A percentile compares a stretch with the other conserved stretches of the same genome.
Conservation (phyloP, 2,113 vertebrate species). For the Chlorocebus sabaeus region DNA sequence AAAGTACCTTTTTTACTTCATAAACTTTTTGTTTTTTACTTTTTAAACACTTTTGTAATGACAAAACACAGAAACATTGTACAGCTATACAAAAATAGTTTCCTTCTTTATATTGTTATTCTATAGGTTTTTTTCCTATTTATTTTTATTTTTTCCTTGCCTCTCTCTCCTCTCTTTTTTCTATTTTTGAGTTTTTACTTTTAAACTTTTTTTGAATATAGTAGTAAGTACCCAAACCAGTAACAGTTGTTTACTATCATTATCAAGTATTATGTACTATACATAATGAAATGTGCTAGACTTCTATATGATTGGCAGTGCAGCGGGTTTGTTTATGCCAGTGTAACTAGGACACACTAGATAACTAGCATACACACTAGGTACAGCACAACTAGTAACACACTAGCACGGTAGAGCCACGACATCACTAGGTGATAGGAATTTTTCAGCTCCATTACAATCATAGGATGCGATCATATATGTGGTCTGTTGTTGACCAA, state of each 20-base stretch:
- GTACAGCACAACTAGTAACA: not conserved
- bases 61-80: not conserved
- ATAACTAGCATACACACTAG: too few species aligned
- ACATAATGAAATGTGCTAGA: not conserved
- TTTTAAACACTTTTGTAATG: not conserved
- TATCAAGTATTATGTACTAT: not conserved
- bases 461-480: not conserved
- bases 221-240: not conserved
- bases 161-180: not conserved
- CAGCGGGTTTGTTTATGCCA: not conserved
- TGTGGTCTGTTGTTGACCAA: not conserved
- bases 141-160: too few species aligned
- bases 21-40: not conserved
- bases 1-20: not conserved
- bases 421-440: not conserved
- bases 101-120: not conserved
- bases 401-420: not conserved
- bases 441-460: not conserved
- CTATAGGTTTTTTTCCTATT: not conserved
- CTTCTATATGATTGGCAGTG: not conserved
- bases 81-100: not conserved
- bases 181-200: not conserved
- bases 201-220: not conserved
- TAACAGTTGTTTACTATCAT: not conserved
- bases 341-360: not conserved